Base-by-base conservation (phyloP, 2,888 invertebrate species). In the Argyresthia albistria region DNA sequence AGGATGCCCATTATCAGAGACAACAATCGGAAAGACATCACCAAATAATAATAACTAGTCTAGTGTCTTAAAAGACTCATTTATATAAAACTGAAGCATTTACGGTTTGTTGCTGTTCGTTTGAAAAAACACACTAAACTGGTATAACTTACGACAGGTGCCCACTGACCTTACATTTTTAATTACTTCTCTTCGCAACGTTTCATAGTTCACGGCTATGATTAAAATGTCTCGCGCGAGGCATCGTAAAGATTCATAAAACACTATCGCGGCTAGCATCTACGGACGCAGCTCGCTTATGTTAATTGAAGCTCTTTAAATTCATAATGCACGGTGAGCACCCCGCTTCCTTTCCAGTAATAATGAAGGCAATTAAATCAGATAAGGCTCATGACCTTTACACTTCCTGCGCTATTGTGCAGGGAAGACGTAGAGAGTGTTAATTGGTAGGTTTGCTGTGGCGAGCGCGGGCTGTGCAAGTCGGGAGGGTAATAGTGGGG, bases 161-260 rank as follows among this genome's bases (percentile, higher is more conserved):
- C 82, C 78, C 80, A 83, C 76, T 87, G 86, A 87, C 86, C 86
- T 86, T 82, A 80, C 79, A 69, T 70, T 80, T 54, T 76, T 86
- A 86, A 86, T 86, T 80, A 76, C 69, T 67, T 66, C 65, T 69
- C 69, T 66, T 62, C 69, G 66, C 70, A 67, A 66, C 62, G 75
- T 74, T 76, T 77, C 86, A 86, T 84, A 87, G 86, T 87, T 87
- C 86, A 87, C 84, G 82, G 81, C 74, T 80, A 71, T 80, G 77
- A 80, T 81, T 83, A 82, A 79, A 81, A 75, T 73, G 78, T 80
- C 79, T 80, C 66, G 67, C 60, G 60, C 47, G 25, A 25, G 25
- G 59, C 59, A 70, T 70, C 67, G 66, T 79, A 74, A 78, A 76
- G 25, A 74, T 71, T 77, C 78, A 76, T 76, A 72, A 71, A 63